A percentile compares a stretch with the other conserved stretches of the same genome.
phyloP scores from a whole-genome alignment of 2,113 vertebrate species.

The Strix uralensis region DNA sequence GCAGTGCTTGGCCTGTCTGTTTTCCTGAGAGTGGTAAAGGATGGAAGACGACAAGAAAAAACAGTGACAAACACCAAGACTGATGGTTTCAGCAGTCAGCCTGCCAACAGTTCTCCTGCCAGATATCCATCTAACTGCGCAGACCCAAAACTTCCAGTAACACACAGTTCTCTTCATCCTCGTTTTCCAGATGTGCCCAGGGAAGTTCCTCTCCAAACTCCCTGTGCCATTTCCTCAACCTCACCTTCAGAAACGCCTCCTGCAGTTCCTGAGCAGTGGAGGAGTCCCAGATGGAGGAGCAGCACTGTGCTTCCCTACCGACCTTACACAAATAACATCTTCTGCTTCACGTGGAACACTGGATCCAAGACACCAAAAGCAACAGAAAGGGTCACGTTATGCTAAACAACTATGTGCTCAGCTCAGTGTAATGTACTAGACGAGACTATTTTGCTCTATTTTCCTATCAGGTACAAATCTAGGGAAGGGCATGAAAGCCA shows the following conservation, averaged over 20 bases:
- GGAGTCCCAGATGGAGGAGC: background rate
- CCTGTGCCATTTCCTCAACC: background rate
- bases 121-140: background rate
- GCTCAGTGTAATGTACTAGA: background rate
- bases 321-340: accelerated
- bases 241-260: background rate
- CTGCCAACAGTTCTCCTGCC: background rate
- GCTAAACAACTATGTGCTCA: background rate
- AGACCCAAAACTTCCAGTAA: background rate
- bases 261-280: background rate
- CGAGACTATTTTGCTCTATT: background rate
- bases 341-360: accelerated
- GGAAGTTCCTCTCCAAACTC: background rate
- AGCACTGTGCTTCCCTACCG: background rate
- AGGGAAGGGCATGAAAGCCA: background rate
- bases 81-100: background rate
- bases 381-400: accelerated
- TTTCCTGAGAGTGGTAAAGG: background rate
- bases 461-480: background rate
- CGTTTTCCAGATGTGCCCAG: background rate
- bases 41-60: background rate
- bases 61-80: background rate
- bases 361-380: background rate
- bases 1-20: background rate
- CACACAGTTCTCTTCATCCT: background rate